Evolutionary conservation across 2,113 vertebrate genomes (phyloP).

Genomic region (Mustela nigripes): DNA sequence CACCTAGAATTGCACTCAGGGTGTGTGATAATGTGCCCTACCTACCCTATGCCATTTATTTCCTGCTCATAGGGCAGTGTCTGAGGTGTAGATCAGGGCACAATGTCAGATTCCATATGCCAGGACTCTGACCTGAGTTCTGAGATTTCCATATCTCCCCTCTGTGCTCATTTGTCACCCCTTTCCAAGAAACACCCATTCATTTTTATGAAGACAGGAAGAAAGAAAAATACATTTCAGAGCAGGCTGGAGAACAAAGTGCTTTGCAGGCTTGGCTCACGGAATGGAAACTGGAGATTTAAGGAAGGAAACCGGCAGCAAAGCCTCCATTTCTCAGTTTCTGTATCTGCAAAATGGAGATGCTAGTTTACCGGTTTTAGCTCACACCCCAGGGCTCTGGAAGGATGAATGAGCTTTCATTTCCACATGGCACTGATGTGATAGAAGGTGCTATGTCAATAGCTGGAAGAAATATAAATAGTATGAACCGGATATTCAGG

Average conservation of each 20-base stretch:
- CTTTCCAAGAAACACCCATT: background rate
- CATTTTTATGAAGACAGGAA: background rate
- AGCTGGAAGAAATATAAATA: slow-evolving; percentile 9
- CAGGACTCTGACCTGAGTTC: background rate
- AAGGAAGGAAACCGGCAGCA: background rate
- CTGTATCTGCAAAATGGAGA: slow-evolving; percentile 29
- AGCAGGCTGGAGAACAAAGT: background rate
- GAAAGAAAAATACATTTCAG: background rate
- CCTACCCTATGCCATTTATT: background rate
- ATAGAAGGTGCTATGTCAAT: slow-evolving; percentile 11
- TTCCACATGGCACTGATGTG: background rate
- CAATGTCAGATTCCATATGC: background rate
- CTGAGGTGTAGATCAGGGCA: background rate
- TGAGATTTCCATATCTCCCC: background rate
- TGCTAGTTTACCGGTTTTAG: background rate
- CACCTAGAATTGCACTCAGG: background rate
- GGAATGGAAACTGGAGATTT: background rate
- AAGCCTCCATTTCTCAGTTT: background rate
- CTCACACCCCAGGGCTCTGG: background rate
- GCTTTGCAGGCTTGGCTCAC: background rate
- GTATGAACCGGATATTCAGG: background rate
- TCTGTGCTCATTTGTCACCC: background rate
- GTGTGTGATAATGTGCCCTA: too few species aligned
- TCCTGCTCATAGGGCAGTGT: background rate
- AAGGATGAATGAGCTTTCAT: background rate